These are phyloP conservation scores for Tretioscincus oriximinensis DNA, from an alignment of 2,113 vertebrate genomes.

Conservation along the genomic window DNA sequence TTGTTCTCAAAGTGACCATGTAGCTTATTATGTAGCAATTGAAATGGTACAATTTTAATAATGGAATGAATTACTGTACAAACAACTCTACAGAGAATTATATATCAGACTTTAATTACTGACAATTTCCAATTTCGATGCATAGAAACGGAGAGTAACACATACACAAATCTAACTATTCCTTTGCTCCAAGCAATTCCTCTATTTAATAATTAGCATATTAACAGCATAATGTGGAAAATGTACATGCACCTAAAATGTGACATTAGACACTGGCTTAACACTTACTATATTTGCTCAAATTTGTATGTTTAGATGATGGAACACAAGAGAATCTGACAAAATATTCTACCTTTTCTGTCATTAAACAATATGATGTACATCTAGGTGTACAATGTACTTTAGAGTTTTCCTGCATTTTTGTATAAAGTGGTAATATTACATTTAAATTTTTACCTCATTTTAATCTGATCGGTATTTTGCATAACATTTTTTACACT, in stretches of 20 bases:
- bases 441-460: too few species aligned
- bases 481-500: too few species aligned
- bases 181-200: neutral
- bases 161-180: constrained; percentile 1
- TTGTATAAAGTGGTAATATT: neutral
- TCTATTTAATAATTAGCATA: constrained; percentile 8
- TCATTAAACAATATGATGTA: neutral
- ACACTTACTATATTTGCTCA: neutral
- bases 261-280: neutral
- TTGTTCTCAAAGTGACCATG: neutral
- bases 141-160: constrained; percentile 4
- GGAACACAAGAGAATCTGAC: neutral
- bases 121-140: constrained; percentile 11
- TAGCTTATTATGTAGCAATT: neutral
- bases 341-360: constrained; percentile 1
- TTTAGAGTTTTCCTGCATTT: too few species aligned
- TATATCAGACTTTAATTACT: constrained; percentile 18
- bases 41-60: constrained; percentile 25
- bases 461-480: too few species aligned
- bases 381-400: neutral
- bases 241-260: constrained; percentile 3
- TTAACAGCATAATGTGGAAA: neutral
- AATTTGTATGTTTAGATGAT: constrained; percentile 2
- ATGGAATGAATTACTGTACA: constrained; percentile 11
- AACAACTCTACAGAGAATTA: constrained; percentile 12